These are phyloP conservation scores for Drosophila niveifrons DNA, from an alignment of 2,888 invertebrate genomes.

Conservation along the genomic window DNA sequence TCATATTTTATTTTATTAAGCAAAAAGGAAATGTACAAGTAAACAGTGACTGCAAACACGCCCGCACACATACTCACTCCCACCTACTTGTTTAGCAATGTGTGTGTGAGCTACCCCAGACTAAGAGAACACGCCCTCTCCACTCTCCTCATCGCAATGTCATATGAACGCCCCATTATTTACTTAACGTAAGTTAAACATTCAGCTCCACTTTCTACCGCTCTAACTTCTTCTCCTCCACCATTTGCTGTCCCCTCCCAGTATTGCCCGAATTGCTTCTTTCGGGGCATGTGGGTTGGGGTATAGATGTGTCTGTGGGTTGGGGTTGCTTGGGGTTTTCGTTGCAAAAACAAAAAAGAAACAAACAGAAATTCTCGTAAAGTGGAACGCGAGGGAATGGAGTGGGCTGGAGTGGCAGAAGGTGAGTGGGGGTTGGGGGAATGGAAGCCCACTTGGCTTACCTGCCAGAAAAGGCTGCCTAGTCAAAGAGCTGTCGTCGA, in stretches of 20 bases:
- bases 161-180: constrained; percentile 82
- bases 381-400: constrained; percentile 20
- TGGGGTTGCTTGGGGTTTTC: constrained; percentile 26
- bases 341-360: constrained; percentile 40
- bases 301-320: constrained; percentile 1
- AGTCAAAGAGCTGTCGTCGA: constrained; percentile 79
- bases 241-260: constrained; percentile 15
- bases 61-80: constrained; percentile 33
- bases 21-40: constrained; percentile 72
- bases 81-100: constrained; percentile 11
- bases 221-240: background rate
- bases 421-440: constrained; percentile 1
- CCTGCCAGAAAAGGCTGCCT: constrained; percentile 68
- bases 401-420: background rate
- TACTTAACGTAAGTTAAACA: constrained; percentile 82
- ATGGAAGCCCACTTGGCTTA: constrained; percentile 55
- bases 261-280: constrained; percentile 41
- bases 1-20: constrained; percentile 78
- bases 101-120: constrained; percentile 9
- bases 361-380: constrained; percentile 43
- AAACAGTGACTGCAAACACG: constrained; percentile 72
- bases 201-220: constrained; percentile 42
- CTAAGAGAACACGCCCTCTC: constrained; percentile 19
- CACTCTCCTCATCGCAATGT: constrained; percentile 48
- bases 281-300: constrained; percentile 10